Evolutionary conservation across 2,888 invertebrate genomes (phyloP), one percentile per base, ranked within the genome.

Genomic region (Elgonia sp.): DNA sequence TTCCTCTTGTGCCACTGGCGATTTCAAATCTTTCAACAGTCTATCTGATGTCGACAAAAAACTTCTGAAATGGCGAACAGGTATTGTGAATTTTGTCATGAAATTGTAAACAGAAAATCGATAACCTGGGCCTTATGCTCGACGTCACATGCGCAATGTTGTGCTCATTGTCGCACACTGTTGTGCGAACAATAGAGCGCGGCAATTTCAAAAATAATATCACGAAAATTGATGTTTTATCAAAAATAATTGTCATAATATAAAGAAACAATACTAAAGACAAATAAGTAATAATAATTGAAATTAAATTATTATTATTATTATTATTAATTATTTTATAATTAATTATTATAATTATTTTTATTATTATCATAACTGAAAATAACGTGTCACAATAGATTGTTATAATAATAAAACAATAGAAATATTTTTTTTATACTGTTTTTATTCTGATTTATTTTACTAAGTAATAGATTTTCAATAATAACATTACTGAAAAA

Each of bases 51-150:
- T 37, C 29, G 53, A 69, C 53, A 69, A 69, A 69, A 40, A 69
- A 69, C 69, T 69, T 46, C 69, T 69, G 53, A 53, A 69, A 69
- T 69, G 69, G 53, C 69, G 69, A 69, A 69, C 53, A 69, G 69
- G 69, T 69, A 69, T 69, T 50, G 69, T 63, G 63, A 63, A 63
- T 63, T 63, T 63, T 63, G 63, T 63, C 63, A 63, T 63, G 63
- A 63, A 63, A 63, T 63, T 63, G 63, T 63, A 63, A 63, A 63
- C 63, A 63, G 63, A 63, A 63, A 63, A 63, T 63, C 63, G 63
- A 63, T 63, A 63, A 63, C 63, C 63, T 63, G 63, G 63, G 63
- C 63, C 63, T 63, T 63, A 63, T 63, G 63, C 63, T 63, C 63
- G 63, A 63, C 63, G 63, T 63, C 63, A 63, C 63, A 63, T 63